These are phyloP conservation scores for Neoascia interrupta DNA, from an alignment of 2,888 invertebrate genomes.

Conservation along the genomic window DNA sequence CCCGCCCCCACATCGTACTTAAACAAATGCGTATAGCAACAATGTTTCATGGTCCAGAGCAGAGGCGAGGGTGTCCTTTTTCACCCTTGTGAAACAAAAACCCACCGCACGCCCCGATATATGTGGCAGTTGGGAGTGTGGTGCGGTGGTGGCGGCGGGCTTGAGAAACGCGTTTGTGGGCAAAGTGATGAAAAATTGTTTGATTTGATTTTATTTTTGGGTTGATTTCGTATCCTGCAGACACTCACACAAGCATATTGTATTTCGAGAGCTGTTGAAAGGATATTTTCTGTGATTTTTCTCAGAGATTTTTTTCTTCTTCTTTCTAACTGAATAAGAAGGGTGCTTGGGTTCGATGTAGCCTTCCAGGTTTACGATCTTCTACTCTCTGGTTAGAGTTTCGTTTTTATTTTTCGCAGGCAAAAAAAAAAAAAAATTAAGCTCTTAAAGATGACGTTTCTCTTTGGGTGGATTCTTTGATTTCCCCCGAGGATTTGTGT, in stretches of 20 bases:
- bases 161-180: slow-evolving; percentile 47
- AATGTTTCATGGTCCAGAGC: slow-evolving; percentile 44
- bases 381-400: slow-evolving; percentile 1
- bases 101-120: slow-evolving; percentile 12
- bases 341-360: slow-evolving; percentile 39
- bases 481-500: slow-evolving; percentile 60
- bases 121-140: neutral
- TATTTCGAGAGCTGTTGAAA: slow-evolving; percentile 39
- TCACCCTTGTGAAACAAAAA: neutral
- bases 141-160: neutral
- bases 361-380: slow-evolving; percentile 43
- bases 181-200: slow-evolving; percentile 65
- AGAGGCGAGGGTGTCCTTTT: slow-evolving; percentile 15
- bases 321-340: slow-evolving; percentile 43
- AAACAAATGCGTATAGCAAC: slow-evolving; percentile 40
- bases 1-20: slow-evolving; percentile 6
- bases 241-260: slow-evolving; percentile 55
- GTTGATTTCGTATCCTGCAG: slow-evolving; percentile 54
- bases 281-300: slow-evolving; percentile 61
- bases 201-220: slow-evolving; percentile 66
- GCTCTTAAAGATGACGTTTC: slow-evolving; percentile 62
- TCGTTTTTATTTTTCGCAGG: neutral
- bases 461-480: slow-evolving; percentile 43
- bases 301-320: slow-evolving; percentile 31
- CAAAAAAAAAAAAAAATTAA: slow-evolving; percentile 13